These are phyloP conservation scores for Serranus cabrilla DNA, from an alignment of 2,797 vertebrate species.

Conservation along the genomic window DNA sequence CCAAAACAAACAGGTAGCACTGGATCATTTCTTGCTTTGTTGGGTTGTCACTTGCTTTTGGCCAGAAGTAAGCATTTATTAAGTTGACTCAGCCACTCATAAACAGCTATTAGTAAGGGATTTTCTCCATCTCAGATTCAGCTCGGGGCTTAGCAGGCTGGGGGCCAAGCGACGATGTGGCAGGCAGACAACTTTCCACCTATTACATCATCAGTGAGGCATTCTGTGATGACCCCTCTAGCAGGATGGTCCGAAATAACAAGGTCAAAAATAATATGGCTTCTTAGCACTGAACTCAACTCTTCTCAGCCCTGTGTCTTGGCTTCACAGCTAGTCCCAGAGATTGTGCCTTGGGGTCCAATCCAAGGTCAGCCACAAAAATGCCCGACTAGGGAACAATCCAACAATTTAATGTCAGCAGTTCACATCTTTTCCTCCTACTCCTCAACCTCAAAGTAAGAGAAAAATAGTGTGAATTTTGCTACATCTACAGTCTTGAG, in stretches of 20 bases:
- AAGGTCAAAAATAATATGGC: constrained; percentile 53
- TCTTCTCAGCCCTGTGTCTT: constrained; percentile 38
- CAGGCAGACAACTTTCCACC: constrained; percentile 61
- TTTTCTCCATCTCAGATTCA: constrained; percentile 68
- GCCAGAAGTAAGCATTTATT: constrained; percentile 75
- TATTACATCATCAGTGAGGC: constrained; percentile 52
- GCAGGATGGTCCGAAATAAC: constrained; percentile 57
- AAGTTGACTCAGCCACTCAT: constrained; percentile 75
- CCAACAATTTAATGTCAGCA: constrained; percentile 69
- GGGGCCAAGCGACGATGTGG: constrained; percentile 53
- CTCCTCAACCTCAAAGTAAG: constrained; percentile 48
- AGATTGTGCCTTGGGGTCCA: constrained; percentile 48
- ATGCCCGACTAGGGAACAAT: constrained; percentile 54
- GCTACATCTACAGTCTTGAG: constrained; percentile 43
- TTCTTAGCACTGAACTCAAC: constrained; percentile 9
- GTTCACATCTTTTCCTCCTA: constrained; percentile 61
- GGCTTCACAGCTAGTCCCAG: constrained; percentile 28
- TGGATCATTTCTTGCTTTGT: constrained; percentile 33
- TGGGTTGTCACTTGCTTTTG: constrained; percentile 53
- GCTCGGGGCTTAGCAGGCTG: constrained; percentile 51
- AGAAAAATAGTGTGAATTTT: constrained; percentile 45
- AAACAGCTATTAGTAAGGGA: constrained; percentile 76
- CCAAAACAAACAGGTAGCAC: constrained; percentile 69
- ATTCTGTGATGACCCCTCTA: constrained; percentile 51
- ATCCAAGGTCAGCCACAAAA: constrained; percentile 60